phyloP scores from a whole-genome alignment of 53 echinoderm and acorn worm genomes.

The Antedon mediterranea region DNA sequence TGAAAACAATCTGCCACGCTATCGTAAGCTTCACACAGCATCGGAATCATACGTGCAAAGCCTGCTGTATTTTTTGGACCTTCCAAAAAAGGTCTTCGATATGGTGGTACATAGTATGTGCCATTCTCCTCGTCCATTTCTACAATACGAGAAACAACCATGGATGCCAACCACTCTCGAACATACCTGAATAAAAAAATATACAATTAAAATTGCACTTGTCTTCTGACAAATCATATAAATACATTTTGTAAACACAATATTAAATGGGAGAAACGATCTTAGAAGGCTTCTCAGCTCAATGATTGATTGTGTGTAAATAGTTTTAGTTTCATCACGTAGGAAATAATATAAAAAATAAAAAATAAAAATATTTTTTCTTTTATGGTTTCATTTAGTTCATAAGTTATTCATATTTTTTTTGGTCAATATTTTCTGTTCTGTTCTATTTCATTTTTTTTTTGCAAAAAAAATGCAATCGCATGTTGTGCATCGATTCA shows the following conservation, averaged over 20 bases:
- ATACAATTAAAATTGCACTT: not conserved
- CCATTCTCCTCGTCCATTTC: slow-evolving; percentile 44
- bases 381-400: too few relatives aligned
- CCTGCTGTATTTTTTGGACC: slow-evolving; percentile 78
- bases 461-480: too few relatives aligned
- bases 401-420: too few relatives aligned
- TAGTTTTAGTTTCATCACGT: too few relatives aligned
- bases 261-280: too few relatives aligned
- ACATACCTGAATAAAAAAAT: slow-evolving; percentile 69
- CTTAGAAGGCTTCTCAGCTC: too few relatives aligned
- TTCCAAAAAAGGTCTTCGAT: slow-evolving; percentile 62
- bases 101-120: slow-evolving; percentile 55
- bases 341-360: too few relatives aligned
- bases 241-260: not conserved
- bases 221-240: not conserved
- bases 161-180: slow-evolving; percentile 71
- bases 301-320: too few relatives aligned
- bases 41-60: slow-evolving; percentile 28
- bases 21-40: slow-evolving; percentile 46
- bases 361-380: too few relatives aligned
- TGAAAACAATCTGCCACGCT: slow-evolving; percentile 56
- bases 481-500: too few relatives aligned
- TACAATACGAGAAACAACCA: slow-evolving; percentile 60
- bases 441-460: too few relatives aligned
- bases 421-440: too few relatives aligned